phyloP scores from a whole-genome alignment of 2,113 vertebrate species.

The Apodemus speciosus region DNA sequence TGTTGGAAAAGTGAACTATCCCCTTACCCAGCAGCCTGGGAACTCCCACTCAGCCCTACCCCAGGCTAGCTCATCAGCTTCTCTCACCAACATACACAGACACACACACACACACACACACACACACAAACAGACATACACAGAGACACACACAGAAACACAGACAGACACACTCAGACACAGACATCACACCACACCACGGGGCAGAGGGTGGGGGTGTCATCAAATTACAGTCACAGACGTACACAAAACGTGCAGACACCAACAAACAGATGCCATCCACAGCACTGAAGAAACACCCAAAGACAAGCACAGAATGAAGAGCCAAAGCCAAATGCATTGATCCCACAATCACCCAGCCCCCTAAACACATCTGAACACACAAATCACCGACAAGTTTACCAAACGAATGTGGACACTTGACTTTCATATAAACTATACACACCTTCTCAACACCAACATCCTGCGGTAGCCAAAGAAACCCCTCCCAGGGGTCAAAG shows the following conservation, averaged over 20 bases:
- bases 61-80: background rate
- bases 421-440: background rate
- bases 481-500: background rate
- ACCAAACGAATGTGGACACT: background rate
- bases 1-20: background rate
- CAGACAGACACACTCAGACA: no score
- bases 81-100: background rate
- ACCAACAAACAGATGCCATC: background rate
- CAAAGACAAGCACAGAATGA: background rate
- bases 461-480: background rate
- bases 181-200: background rate
- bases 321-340: background rate
- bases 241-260: background rate
- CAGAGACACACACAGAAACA: background rate
- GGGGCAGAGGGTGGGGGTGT: background rate
- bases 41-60: background rate
- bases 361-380: background rate
- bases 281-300: background rate
- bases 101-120: background rate
- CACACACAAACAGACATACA: background rate
- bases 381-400: background rate
- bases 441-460: background rate
- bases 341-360: background rate
- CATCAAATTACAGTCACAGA: background rate
- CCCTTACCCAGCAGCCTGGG: background rate